A percentile compares a stretch with the other conserved stretches of the same genome.
phyloP scores from a whole-genome alignment of 2,113 vertebrate genomes.

The Taurulus bubalis region DNA sequence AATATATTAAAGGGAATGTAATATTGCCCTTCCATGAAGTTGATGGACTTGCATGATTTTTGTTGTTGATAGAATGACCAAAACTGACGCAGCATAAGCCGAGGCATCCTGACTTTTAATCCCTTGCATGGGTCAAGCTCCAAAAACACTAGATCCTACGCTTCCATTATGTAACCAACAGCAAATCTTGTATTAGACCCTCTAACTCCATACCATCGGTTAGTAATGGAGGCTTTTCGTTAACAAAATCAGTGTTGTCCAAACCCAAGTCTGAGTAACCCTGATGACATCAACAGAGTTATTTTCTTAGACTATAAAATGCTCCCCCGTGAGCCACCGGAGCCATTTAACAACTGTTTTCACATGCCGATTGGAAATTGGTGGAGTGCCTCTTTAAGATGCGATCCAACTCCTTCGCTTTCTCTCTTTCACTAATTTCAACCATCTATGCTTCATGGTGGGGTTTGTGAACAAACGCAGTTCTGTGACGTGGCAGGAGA shows the following conservation, averaged over 20 bases:
- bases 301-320: not conserved
- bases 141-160: not conserved
- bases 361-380: not conserved
- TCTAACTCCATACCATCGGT: not conserved
- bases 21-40: not conserved
- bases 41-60: not conserved
- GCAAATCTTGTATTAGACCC: not conserved
- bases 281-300: not conserved
- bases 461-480: not conserved
- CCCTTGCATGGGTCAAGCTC: not conserved
- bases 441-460: not conserved
- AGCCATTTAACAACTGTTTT: slow-evolving; percentile 9
- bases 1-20: not conserved
- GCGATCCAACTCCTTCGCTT: too few relatives aligned
- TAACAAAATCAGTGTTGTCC: not conserved
- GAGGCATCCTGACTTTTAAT: not conserved
- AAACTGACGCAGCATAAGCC: not conserved
- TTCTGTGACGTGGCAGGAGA: not conserved
- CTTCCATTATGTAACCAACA: not conserved
- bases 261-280: not conserved
- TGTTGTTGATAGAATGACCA: not conserved
- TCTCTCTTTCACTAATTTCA: too few relatives aligned
- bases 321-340: not conserved
- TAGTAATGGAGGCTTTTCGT: not conserved
- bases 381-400: not conserved